Evolutionary conservation across 2,113 vertebrate species (phyloP).

Genomic region (Mesembrinibis cayennensis): DNA sequence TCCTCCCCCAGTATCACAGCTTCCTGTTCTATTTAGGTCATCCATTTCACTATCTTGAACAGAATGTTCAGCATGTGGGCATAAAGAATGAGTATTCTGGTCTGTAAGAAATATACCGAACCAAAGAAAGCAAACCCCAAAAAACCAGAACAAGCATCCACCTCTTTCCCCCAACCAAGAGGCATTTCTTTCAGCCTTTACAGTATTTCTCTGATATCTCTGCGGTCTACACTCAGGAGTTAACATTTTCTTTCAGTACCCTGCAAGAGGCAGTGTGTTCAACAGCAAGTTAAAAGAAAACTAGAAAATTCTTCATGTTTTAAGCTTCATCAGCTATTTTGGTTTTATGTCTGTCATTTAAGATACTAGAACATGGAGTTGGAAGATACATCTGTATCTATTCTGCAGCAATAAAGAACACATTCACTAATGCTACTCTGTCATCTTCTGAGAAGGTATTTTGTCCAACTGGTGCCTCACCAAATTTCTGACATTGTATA

Average conservation of each 20-base stretch:
- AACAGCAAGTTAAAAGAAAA: not conserved
- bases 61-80: not conserved
- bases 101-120: not conserved
- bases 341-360: not conserved
- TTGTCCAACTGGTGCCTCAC: not conserved
- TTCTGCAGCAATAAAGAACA: not conserved
- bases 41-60: not conserved
- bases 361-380: rapidly evolving
- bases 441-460: not conserved
- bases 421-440: not conserved
- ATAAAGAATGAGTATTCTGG: not conserved
- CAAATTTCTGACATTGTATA: not conserved
- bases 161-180: not conserved
- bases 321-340: not conserved
- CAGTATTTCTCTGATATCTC: not conserved
- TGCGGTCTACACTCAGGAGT: not conserved
- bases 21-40: not conserved
- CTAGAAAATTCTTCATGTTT: not conserved
- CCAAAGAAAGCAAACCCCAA: not conserved
- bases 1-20: not conserved
- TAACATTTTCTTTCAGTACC: not conserved
- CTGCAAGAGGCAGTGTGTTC: not conserved
- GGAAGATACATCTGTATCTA: not conserved
- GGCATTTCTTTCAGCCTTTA: not conserved
- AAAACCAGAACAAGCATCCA: not conserved